Conservation (phyloP, 2,797 vertebrate species). For the Sebastes oblongus region DNA sequence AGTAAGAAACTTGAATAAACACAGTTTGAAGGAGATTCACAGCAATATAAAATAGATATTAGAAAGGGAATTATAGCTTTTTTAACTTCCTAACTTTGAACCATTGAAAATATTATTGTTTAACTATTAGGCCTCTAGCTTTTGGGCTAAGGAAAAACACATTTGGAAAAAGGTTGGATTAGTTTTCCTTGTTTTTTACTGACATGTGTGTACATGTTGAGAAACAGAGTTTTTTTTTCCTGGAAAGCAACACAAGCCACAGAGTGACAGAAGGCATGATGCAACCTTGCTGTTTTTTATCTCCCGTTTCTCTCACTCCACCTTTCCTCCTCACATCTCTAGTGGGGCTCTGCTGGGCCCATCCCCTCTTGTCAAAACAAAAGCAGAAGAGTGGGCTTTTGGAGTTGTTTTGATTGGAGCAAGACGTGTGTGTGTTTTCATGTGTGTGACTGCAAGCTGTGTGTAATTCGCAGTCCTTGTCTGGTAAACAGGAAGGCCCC, state of each 20-base stretch:
- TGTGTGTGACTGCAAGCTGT: background rate
- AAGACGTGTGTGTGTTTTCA: background rate
- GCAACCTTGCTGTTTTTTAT: background rate
- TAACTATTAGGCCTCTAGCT: background rate
- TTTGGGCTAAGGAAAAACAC: background rate
- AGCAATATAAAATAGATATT: too few species aligned
- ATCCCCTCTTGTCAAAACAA: constrained; percentile 29
- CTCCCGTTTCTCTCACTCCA: background rate
- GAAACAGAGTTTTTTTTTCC: constrained; percentile 13
- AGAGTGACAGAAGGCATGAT: background rate
- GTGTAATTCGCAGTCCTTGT: constrained; percentile 15
- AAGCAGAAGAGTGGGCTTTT: background rate
- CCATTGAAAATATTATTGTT: background rate
- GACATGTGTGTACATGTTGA: background rate
- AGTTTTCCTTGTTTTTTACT: background rate
- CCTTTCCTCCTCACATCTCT: background rate
- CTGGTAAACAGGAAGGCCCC: constrained; percentile 42
- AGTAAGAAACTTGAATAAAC: too few species aligned
- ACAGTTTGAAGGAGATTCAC: too few species aligned
- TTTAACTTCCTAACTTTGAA: too few species aligned
- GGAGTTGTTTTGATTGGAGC: constrained; percentile 20
- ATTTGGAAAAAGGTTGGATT: background rate
- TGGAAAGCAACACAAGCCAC: constrained; percentile 4
- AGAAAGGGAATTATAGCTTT: too few species aligned
- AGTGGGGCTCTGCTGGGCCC: background rate